Evolutionary conservation across 2,797 vertebrate genomes (phyloP).

Genomic region (Aldrovandia affinis): DNA sequence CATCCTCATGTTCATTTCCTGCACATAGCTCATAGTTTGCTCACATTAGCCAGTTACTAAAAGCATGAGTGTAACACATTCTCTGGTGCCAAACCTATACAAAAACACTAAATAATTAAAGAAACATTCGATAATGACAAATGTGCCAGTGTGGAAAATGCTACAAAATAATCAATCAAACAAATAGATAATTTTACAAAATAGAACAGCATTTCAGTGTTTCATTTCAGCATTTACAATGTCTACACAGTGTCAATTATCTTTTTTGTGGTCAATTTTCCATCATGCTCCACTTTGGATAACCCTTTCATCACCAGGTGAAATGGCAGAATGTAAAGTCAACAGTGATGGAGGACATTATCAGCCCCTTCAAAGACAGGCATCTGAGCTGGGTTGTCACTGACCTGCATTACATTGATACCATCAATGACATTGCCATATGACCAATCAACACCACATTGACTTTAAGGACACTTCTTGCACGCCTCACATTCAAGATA

Average conservation of each 20-base stretch:
- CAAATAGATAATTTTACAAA: not conserved
- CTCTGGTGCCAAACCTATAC: not conserved
- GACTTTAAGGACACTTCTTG: too few species aligned
- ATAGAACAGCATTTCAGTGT: not conserved
- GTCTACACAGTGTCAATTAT: not conserved
- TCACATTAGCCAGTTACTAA: not conserved
- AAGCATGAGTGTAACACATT: not conserved
- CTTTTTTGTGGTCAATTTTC: not conserved
- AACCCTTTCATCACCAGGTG: not conserved
- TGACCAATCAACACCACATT: too few species aligned
- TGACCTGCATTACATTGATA: too few species aligned
- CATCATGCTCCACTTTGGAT: not conserved
- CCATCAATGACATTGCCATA: too few species aligned
- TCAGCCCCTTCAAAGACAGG: not conserved
- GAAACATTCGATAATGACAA: not conserved
- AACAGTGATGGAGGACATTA: not conserved
- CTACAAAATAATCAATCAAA: not conserved
- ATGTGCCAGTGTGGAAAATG: not conserved
- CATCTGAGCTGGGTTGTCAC: not conserved
- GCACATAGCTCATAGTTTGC: not conserved
- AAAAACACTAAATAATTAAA: not conserved
- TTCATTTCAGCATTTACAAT: not conserved
- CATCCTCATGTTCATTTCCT: not conserved
- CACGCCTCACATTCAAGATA: not conserved
- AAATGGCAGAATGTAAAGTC: not conserved